phyloP scores from a whole-genome alignment of 2,888 invertebrate species.

The Pollenia angustigena region DNA sequence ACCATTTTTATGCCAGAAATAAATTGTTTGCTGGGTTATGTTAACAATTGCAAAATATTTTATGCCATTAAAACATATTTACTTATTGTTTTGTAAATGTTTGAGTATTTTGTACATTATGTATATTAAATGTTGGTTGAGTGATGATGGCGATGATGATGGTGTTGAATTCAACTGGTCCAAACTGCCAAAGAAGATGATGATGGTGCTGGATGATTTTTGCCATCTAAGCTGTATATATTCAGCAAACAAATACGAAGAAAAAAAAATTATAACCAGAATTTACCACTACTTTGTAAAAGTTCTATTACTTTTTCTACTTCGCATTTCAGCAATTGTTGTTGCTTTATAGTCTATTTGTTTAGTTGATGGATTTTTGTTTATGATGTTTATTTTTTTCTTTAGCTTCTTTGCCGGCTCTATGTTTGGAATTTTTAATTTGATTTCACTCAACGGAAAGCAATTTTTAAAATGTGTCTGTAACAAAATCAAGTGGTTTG shows the following conservation, averaged over 20 bases:
- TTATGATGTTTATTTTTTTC: slow-evolving; percentile 37
- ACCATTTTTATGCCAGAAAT: neutral
- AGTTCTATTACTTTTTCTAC: slow-evolving; percentile 47
- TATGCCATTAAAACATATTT: slow-evolving; percentile 62
- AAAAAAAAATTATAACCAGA: neutral
- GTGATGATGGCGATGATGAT: slow-evolving; percentile 44
- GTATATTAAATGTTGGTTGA: slow-evolving; percentile 55
- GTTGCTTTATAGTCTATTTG: slow-evolving; percentile 64
- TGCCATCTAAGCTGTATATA: slow-evolving; percentile 49
- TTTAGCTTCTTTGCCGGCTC: slow-evolving; percentile 3
- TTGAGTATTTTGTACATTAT: slow-evolving; percentile 33
- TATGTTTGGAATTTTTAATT: slow-evolving; percentile 71
- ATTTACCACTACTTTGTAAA: slow-evolving; percentile 41
- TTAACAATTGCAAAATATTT: slow-evolving; percentile 27
- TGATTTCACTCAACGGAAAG: slow-evolving; percentile 63
- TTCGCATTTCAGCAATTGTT: slow-evolving; percentile 54
- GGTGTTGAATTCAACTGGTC: slow-evolving; percentile 19
- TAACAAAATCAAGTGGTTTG: slow-evolving; percentile 69
- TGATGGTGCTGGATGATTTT: slow-evolving; percentile 47
- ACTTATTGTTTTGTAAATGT: slow-evolving; percentile 31
- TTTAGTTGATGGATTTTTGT: slow-evolving; percentile 71
- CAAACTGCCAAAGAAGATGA: slow-evolving; percentile 42
- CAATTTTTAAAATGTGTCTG: slow-evolving; percentile 68
- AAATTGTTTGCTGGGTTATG: slow-evolving; percentile 40
- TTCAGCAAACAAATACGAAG: slow-evolving; percentile 6